phyloP scores from a whole-genome alignment of 2,797 vertebrate species.

The Onychomys torridus region DNA sequence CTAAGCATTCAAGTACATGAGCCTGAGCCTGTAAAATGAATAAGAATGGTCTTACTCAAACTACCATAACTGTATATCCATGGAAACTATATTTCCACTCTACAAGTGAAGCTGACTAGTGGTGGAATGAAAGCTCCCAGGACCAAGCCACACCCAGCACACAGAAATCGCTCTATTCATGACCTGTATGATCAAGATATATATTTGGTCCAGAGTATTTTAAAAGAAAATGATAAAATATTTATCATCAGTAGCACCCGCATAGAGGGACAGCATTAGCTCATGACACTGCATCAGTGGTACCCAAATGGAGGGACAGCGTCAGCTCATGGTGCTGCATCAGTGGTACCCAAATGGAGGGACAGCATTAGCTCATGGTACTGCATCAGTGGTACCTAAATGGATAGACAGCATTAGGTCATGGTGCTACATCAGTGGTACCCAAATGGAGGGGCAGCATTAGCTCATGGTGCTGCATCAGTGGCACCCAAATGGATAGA shows the following conservation, averaged over 20 bases:
- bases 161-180: not conserved
- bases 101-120: not conserved
- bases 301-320: not conserved
- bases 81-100: not conserved
- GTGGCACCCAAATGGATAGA: too few species aligned
- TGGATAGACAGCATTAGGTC: too few species aligned
- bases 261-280: not conserved
- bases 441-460: too few species aligned
- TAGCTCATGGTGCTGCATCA: too few species aligned
- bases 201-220: not conserved
- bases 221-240: constrained; percentile 29
- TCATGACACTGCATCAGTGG: not conserved
- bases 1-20: not conserved
- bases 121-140: not conserved
- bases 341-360: too few species aligned
- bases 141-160: not conserved
- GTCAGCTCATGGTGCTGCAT: not conserved
- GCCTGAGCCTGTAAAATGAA: too few species aligned
- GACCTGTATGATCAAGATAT: not conserved
- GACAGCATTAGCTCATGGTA: not conserved
- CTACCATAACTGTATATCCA: too few species aligned
- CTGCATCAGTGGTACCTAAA: too few species aligned
- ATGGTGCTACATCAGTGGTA: too few species aligned
- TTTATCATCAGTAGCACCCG: not conserved
- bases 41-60: too few species aligned